Evolutionary conservation across 2,888 invertebrate species (phyloP).

Genomic region (Drosophila rellima): DNA sequence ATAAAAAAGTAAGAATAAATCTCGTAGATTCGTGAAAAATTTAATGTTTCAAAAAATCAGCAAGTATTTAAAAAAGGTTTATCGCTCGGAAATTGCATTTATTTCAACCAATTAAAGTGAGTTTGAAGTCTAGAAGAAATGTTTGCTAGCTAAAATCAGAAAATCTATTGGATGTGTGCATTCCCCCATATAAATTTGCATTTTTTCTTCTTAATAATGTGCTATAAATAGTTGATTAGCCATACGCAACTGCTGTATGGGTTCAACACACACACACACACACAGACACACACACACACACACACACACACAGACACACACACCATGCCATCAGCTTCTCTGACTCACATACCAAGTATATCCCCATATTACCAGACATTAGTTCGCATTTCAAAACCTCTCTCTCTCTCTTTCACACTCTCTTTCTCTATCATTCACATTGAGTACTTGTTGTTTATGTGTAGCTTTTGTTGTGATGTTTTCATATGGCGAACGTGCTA

Average conservation of each 20-base stretch:
- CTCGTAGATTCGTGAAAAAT: background rate
- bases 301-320: too few relatives aligned
- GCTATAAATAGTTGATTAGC: conserved; percentile 57
- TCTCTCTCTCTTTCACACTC: conserved; percentile 4
- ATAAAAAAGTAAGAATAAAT: background rate
- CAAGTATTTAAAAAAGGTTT: background rate
- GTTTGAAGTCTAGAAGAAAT: background rate
- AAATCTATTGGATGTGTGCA: background rate
- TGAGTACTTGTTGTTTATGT: conserved; percentile 20
- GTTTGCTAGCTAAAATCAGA: background rate
- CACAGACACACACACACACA: too few relatives aligned
- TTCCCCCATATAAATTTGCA: conserved; percentile 1
- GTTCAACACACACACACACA: too few relatives aligned
- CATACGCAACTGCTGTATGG: conserved; percentile 16
- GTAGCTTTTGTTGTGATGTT: conserved; percentile 46
- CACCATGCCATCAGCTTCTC: background rate
- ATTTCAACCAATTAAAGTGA: background rate
- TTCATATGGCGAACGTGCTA: conserved; percentile 58
- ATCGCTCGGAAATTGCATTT: background rate
- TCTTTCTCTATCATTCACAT: conserved; percentile 2
- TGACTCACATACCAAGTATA: conserved; percentile 35
- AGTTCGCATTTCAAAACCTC: background rate
- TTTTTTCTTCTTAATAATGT: conserved; percentile 26
- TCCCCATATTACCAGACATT: conserved; percentile 22
- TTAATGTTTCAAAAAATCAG: background rate